Evolutionary conservation across 2,113 vertebrate genomes (phyloP).

Genomic region (Petroica traversi): DNA sequence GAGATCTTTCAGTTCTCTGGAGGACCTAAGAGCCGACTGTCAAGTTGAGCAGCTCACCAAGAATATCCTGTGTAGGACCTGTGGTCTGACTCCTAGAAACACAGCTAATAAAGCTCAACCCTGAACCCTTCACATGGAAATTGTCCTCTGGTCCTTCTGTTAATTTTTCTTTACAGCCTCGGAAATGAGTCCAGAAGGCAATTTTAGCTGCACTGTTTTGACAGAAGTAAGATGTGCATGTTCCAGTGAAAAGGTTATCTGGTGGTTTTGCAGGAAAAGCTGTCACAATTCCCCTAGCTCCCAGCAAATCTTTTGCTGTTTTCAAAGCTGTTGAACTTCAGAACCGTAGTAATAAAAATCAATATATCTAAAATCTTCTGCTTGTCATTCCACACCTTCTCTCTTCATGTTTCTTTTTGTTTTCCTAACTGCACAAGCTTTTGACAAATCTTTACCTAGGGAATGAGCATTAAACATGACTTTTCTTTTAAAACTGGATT

Average conservation of each 20-base stretch:
- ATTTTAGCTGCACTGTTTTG: background rate
- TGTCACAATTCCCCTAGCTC: background rate
- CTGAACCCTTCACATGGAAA: background rate
- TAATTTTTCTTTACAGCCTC: background rate
- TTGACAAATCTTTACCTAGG: background rate
- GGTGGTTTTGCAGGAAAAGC: background rate
- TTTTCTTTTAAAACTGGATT: background rate
- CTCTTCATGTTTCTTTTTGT: background rate
- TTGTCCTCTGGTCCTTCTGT: background rate
- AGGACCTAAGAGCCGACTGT: background rate
- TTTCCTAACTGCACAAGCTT: background rate
- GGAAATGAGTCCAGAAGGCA: background rate
- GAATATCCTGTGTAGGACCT: background rate
- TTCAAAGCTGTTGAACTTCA: background rate
- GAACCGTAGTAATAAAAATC: background rate
- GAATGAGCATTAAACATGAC: background rate
- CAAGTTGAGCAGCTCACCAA: background rate
- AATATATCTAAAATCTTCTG: background rate
- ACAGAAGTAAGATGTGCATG: background rate
- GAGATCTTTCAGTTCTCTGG: background rate
- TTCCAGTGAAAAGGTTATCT: background rate
- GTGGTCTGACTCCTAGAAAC: background rate
- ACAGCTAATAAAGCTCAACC: background rate
- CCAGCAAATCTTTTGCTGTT: background rate
- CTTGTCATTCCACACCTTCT: background rate